Percentiles rank a stretch among this genome's conserved stretches.
Conservation (phyloP, 2,888 invertebrate species). For the Elmis aenea region DNA sequence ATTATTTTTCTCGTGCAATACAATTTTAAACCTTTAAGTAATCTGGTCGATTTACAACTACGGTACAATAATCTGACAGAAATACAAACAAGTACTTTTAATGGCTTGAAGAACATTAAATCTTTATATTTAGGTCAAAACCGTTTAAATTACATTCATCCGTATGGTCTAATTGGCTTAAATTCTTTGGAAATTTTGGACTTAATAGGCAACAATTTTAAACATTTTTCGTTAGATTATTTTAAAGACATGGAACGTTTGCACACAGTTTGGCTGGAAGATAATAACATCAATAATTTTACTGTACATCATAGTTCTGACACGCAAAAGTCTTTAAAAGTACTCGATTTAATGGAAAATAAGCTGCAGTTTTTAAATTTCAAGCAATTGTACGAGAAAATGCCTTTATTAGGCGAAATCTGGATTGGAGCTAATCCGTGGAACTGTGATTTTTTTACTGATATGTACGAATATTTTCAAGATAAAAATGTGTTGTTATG, state of each 20-base stretch:
- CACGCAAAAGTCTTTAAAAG: conserved; percentile 30
- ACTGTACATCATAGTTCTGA: conserved; percentile 31
- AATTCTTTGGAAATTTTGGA: conserved; percentile 39
- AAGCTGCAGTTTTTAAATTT: conserved; percentile 36
- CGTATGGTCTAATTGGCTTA: conserved; percentile 42
- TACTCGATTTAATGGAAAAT: conserved; percentile 38
- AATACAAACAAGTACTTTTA: conserved; percentile 43
- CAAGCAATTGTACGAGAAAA: conserved; percentile 33
- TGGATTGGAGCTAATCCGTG: conserved; percentile 38
- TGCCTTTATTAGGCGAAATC: conserved; percentile 38
- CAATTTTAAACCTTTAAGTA: conserved; percentile 41
- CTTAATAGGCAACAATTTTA: conserved; percentile 37
- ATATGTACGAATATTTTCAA: conserved; percentile 37
- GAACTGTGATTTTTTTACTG: conserved; percentile 39
- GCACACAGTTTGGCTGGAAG: conserved; percentile 38
- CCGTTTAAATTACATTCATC: conserved; percentile 38
- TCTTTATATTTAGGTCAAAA: conserved; percentile 43
- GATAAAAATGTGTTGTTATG: conserved; percentile 36
- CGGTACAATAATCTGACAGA: conserved; percentile 39
- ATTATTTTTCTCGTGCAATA: conserved; percentile 38
- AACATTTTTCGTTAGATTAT: conserved; percentile 31
- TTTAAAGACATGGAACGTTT: conserved; percentile 37
- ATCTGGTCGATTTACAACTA: conserved; percentile 41
- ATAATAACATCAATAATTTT: conserved; percentile 34
- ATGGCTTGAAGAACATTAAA: conserved; percentile 39